Evolutionary conservation across 2,113 vertebrate genomes (phyloP).

Genomic region (Erythrocercus mccallii): DNA sequence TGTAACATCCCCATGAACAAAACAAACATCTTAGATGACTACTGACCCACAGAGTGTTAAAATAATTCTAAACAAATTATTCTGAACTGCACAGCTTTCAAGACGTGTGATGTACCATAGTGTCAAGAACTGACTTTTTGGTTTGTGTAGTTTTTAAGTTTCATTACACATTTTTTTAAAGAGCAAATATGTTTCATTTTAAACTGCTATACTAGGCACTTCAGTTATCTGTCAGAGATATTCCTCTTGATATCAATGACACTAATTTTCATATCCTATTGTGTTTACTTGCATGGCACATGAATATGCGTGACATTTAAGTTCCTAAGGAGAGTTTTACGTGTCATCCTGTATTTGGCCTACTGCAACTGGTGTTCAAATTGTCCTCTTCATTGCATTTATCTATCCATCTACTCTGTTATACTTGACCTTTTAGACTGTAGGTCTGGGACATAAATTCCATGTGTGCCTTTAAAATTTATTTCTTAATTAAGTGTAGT

Average conservation of each 20-base stretch:
- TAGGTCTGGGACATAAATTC: not conserved
- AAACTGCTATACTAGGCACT: not conserved
- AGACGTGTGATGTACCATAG: not conserved
- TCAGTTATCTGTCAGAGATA: not conserved
- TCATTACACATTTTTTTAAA: not conserved
- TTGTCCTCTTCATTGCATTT: not conserved
- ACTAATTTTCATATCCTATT: slow-evolving; percentile 22
- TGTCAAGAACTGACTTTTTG: not conserved
- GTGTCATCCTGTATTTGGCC: slow-evolving; percentile 3
- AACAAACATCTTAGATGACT: not conserved
- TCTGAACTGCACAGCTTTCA: not conserved
- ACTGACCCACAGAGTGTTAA: not conserved
- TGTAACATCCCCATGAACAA: not conserved
- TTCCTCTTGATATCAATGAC: slow-evolving; percentile 34
- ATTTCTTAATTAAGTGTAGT: not conserved
- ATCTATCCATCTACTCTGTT: not conserved
- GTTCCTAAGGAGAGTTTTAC: slow-evolving; percentile 44
- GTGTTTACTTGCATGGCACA: slow-evolving; percentile 20
- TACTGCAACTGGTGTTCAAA: slow-evolving; percentile 34
- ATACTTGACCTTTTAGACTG: not conserved
- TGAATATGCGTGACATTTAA: slow-evolving; percentile 54
- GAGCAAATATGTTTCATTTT: not conserved
- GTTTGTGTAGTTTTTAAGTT: not conserved
- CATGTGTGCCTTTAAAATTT: not conserved
- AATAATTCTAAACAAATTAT: not conserved